Conservation (phyloP, 2,797 vertebrate genomes). For the Acrossocheilus fasciatus region DNA sequence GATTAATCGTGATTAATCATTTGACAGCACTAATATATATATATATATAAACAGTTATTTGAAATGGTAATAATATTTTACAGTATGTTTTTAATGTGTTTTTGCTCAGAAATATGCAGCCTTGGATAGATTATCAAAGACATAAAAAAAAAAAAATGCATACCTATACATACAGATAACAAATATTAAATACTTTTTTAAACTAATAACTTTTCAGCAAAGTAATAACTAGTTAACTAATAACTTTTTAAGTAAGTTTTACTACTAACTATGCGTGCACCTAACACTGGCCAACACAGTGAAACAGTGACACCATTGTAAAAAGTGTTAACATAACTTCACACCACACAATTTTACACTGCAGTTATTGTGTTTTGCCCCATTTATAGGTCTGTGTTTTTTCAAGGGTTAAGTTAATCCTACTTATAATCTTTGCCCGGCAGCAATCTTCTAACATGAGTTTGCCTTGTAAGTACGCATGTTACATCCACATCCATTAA, state of each 20-base stretch:
- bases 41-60: background rate
- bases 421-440: constrained; percentile 34
- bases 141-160: too few species aligned
- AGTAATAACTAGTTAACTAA: background rate
- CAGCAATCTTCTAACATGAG: constrained; percentile 33
- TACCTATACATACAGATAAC: background rate
- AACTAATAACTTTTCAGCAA: background rate
- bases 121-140: too few species aligned
- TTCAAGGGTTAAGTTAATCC: constrained; percentile 48
- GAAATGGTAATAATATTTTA: background rate
- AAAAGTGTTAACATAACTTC: background rate
- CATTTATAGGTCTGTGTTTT: constrained; percentile 19
- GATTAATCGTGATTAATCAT: too few species aligned
- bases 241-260: background rate
- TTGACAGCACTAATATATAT: too few species aligned
- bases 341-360: background rate
- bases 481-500: constrained; percentile 25
- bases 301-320: background rate
- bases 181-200: background rate
- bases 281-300: background rate
- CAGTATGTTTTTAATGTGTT: background rate
- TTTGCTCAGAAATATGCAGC: background rate
- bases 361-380: constrained; percentile 21
- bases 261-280: background rate
- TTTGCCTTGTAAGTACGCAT: constrained; percentile 28